A percentile compares a stretch with the other conserved stretches of the same genome.
Evolutionary conservation across 2,113 vertebrate genomes (phyloP).

Genomic region (Sinocyclocheilus anophthalmus): DNA sequence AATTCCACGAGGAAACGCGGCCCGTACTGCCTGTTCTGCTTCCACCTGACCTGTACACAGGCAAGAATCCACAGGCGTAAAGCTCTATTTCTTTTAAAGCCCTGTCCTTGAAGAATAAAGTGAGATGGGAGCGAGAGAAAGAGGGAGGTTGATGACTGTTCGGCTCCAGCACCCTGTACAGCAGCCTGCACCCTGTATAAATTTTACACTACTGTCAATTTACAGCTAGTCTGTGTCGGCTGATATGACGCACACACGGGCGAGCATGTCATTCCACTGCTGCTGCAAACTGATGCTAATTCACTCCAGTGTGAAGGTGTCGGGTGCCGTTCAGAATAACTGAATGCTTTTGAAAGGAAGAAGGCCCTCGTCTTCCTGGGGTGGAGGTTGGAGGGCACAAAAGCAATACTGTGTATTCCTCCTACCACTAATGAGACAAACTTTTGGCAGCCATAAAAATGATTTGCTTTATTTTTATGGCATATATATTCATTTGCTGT

Average conservation of each 20-base stretch:
- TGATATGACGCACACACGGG: conserved; percentile 64
- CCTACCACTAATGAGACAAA: neutral
- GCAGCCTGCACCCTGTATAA: conserved; percentile 67
- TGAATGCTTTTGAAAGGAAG: conserved; percentile 61
- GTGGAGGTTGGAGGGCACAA: neutral
- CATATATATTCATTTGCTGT: neutral
- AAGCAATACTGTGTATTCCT: neutral
- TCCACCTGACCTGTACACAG: conserved; percentile 59
- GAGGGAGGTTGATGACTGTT: conserved; percentile 65
- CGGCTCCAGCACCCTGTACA: conserved; percentile 68
- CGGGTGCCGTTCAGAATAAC: conserved; percentile 49
- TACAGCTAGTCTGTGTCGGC: conserved; percentile 69
- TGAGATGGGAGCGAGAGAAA: conserved; percentile 44
- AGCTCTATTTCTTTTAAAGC: conserved; percentile 70
- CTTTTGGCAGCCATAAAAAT: neutral
- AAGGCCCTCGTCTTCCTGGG: neutral
- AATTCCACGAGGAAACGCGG: neutral
- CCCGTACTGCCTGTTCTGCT: conserved; percentile 19
- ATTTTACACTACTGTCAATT: conserved; percentile 73
- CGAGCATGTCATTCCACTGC: conserved; percentile 67
- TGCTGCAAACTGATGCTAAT: conserved; percentile 71
- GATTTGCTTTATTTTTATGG: neutral
- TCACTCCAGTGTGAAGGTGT: conserved; percentile 71
- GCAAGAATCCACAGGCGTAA: conserved; percentile 69
- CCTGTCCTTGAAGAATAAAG: conserved; percentile 73